Evolutionary conservation across 2,797 vertebrate species (phyloP).

Genomic region (Amblyraja radiata): DNA sequence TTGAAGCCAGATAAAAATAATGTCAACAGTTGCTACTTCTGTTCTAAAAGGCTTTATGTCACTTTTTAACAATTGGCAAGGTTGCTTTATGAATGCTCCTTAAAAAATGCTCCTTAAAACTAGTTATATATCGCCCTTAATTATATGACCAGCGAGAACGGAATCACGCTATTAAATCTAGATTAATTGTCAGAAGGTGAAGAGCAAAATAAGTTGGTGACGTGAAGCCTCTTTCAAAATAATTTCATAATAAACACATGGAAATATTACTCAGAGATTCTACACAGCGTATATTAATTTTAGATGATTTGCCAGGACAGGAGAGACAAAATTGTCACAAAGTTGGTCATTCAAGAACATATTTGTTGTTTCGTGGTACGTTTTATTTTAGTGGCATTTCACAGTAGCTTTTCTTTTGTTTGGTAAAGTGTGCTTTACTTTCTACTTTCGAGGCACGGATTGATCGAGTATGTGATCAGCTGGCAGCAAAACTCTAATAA

Average conservation of each 20-base stretch:
- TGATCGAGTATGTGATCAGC: background rate
- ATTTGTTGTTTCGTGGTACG: background rate
- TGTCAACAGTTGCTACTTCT: background rate
- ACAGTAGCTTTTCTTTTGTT: background rate
- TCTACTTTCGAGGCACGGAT: background rate
- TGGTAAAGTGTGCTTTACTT: background rate
- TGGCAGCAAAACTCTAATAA: background rate
- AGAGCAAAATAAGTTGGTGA: background rate
- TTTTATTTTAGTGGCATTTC: too few species aligned
- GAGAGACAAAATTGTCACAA: background rate
- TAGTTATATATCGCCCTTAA: background rate
- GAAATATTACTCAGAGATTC: background rate
- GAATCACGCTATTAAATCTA: background rate
- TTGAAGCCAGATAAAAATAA: background rate
- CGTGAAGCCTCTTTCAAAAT: background rate
- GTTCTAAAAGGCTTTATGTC: background rate
- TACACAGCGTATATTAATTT: background rate
- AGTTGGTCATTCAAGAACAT: background rate
- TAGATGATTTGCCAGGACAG: background rate
- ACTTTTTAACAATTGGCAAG: background rate
- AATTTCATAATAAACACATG: background rate
- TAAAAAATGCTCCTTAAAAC: background rate
- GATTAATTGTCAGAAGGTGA: background rate
- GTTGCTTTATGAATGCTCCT: background rate
- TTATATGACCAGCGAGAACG: background rate